A percentile compares a stretch with the other conserved stretches of the same genome.
Conservation (phyloP, 2,797 vertebrate species). For the Helicolenus hilgendorfi region DNA sequence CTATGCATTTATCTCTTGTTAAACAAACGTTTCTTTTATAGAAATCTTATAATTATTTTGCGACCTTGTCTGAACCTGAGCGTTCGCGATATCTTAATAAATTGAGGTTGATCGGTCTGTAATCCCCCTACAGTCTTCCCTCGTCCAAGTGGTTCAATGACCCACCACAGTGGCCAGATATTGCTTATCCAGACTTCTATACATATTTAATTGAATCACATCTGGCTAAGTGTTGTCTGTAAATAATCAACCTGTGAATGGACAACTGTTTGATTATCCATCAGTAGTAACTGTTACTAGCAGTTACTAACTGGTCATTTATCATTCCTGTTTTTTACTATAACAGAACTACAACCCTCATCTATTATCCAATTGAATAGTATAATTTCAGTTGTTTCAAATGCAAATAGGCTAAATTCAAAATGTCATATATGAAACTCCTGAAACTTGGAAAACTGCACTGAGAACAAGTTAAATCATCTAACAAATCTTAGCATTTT, state of each 20-base stretch:
- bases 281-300: not conserved
- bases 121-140: too few relatives aligned
- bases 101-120: too few relatives aligned
- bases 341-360: not conserved
- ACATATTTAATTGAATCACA: not conserved
- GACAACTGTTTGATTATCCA: not conserved
- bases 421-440: not conserved
- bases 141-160: too few relatives aligned
- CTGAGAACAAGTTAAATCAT: not conserved
- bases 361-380: not conserved
- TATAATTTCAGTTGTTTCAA: not conserved
- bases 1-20: not conserved
- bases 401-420: not conserved
- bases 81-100: too few relatives aligned
- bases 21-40: too few relatives aligned
- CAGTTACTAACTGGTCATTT: too few relatives aligned
- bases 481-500: not conserved
- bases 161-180: not conserved
- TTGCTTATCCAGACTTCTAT: not conserved
- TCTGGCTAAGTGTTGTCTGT: not conserved
- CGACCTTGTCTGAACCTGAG: too few relatives aligned
- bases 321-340: too few relatives aligned
- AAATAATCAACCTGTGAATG: not conserved
- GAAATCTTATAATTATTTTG: too few relatives aligned
- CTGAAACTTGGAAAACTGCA: not conserved